A percentile compares a stretch with the other conserved stretches of the same genome.
Conservation (phyloP, 2,797 vertebrate genomes). For the Oreonectes daqikongensis region DNA sequence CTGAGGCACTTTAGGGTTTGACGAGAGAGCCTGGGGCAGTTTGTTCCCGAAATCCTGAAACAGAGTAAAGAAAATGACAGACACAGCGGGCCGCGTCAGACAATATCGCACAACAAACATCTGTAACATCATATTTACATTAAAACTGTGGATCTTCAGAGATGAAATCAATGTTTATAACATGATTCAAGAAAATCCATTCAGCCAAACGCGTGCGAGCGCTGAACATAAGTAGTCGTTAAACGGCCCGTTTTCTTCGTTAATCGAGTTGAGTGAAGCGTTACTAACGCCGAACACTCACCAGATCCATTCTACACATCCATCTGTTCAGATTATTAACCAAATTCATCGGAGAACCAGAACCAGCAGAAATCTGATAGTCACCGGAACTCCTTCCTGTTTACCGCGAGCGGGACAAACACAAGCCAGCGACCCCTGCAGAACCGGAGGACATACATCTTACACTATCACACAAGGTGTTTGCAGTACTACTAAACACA, state of each 20-base stretch:
- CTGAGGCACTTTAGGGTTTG: slow-evolving; percentile 54
- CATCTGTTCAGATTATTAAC: slow-evolving; percentile 56
- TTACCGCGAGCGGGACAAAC: slow-evolving; percentile 31
- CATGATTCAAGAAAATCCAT: neutral
- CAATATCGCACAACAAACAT: slow-evolving; percentile 38
- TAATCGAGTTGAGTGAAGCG: neutral
- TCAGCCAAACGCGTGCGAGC: slow-evolving; percentile 1
- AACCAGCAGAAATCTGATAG: slow-evolving; percentile 53
- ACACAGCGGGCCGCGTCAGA: slow-evolving; percentile 16
- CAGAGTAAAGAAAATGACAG: slow-evolving; percentile 54
- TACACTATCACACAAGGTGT: no score
- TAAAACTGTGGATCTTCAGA: neutral
- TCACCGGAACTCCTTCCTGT: slow-evolving; percentile 55
- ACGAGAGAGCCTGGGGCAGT: slow-evolving; percentile 60
- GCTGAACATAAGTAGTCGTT: neutral
- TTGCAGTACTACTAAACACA: no score
- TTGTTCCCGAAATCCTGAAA: slow-evolving; percentile 62
- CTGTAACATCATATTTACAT: neutral
- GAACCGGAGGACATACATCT: neutral
- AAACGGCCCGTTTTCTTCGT: neutral
- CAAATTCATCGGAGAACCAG: slow-evolving; percentile 56
- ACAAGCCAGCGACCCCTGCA: slow-evolving; percentile 7
- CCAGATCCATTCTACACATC: slow-evolving; percentile 59
- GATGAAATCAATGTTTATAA: neutral
- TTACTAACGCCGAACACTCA: slow-evolving; percentile 42